These are phyloP conservation scores for Mastigias papua DNA, from an alignment of 30 jellyfish, hydroid and myxozoan species.

Conservation along the genomic window DNA sequence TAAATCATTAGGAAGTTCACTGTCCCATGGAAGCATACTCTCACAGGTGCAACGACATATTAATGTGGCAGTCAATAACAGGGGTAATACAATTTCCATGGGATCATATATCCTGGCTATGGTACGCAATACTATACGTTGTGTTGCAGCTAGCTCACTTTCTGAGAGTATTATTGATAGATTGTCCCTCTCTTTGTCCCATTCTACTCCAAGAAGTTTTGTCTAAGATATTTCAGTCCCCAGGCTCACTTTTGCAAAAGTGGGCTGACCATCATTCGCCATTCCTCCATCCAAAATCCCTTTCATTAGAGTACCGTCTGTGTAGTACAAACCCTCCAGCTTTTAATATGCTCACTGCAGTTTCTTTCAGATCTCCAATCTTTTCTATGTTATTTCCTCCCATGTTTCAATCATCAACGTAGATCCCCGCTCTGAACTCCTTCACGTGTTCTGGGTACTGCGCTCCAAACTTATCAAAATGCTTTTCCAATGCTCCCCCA, in stretches of 20 bases:
- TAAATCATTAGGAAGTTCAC: constrained; percentile 36
- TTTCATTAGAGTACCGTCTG: too few species aligned
- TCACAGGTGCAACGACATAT: too few species aligned
- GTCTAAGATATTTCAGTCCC: too few species aligned
- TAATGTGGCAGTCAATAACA: constrained; percentile 38
- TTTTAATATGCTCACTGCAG: constrained; percentile 30
- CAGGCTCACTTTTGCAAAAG: too few species aligned
- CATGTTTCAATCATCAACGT: constrained; percentile 55
- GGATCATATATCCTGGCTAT: too few species aligned
- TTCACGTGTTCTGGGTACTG: constrained; percentile 31
- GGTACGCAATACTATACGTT: constrained; percentile 49
- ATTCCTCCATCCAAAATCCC: constrained; percentile 35
- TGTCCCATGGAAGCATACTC: too few species aligned
- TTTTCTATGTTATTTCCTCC: constrained; percentile 27
- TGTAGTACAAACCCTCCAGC: constrained; percentile 58
- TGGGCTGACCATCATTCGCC: neutral
- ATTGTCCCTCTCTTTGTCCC: too few species aligned
- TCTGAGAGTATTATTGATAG: constrained; percentile 53
- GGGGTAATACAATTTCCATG: constrained; percentile 61
- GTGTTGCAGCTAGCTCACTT: constrained; percentile 5
- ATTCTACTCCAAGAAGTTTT: too few species aligned
- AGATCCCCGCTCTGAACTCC: constrained; percentile 46
- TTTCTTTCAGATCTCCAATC: constrained; percentile 28
- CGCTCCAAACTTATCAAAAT: constrained; percentile 34
- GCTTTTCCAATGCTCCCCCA: constrained; percentile 64